Base-by-base conservation (phyloP, 2,113 vertebrate species). In the Rhineura floridana region DNA sequence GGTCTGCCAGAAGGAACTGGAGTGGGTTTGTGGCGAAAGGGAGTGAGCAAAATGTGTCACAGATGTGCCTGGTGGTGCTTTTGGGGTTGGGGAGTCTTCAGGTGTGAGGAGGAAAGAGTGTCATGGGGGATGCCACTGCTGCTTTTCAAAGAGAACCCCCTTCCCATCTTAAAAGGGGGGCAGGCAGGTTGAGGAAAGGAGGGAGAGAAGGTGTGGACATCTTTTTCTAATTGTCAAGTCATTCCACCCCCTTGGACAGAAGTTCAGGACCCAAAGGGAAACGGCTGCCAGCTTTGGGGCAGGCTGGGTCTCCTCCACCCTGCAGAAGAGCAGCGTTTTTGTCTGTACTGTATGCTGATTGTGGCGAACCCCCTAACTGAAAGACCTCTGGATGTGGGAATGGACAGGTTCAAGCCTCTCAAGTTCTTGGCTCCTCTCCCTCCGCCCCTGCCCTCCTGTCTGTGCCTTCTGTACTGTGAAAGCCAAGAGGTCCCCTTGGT, bases 391-490 rank as follows among this genome's bases (percentile, higher is more conserved):
- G 44, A 83, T 93, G 93, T 90, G 92, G 93, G 94, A 94, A 96
- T 96, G 93, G 95, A 95, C 92, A 93, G 95, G 76, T 59, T 4
- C 52, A 46, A n/a, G 93, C 95, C 92, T 95, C 92, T 91, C 67
- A 87, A 87, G 89, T 93, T 52, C 46, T 28, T 33, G 6, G 76
- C 63, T 69, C 15, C 4, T 95, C 96, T 93, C 52, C 90, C 87
- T 76, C 93, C 93, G 91, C 87, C 93, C 30, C 21, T 46, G 79
- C n/a, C 10, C 19, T 81, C 94, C 94, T 86, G 94, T 90, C 83
- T 85, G 96, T 95, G 95, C 95, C 95, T 96, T 95, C 90, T 94
- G 93, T 93, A 95, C 95, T 96, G 96, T 94, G 95, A 95, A 88
- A 95, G 95, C 91, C 70, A 83, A 86, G 69, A 62, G 70, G 76